Evolutionary conservation across 2,113 vertebrate genomes (phyloP).

Genomic region (Fukomys damarensis): DNA sequence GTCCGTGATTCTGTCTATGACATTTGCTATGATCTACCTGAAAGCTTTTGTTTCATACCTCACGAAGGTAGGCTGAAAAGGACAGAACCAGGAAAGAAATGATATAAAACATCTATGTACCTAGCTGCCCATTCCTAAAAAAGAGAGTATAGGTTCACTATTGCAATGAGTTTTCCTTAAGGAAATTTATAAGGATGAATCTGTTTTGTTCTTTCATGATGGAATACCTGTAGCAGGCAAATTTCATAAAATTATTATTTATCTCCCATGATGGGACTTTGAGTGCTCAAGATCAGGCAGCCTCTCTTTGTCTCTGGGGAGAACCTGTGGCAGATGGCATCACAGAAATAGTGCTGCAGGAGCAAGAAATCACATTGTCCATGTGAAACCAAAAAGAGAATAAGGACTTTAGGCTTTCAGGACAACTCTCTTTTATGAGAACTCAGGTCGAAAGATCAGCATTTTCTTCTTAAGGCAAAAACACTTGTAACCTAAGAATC

Average conservation of each 20-base stretch:
- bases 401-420: too few species aligned
- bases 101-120: not conserved
- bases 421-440: not conserved
- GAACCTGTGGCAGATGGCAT: not conserved
- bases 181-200: not conserved
- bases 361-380: not conserved
- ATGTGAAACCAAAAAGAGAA: not conserved
- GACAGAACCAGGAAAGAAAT: not conserved
- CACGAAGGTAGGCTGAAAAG: not conserved
- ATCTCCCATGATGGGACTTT: not conserved
- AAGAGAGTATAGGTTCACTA: not conserved
- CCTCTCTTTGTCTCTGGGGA: not conserved
- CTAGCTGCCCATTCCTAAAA: not conserved
- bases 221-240: not conserved
- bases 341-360: accelerated
- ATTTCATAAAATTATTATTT: not conserved
- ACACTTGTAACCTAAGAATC: not conserved
- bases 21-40: not conserved
- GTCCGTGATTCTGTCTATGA: not conserved
- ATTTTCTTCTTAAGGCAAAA: too few species aligned
- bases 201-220: not conserved
- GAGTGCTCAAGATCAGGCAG: too few species aligned
- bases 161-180: not conserved
- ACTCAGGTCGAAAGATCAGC: not conserved
- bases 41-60: not conserved